phyloP scores from a whole-genome alignment of 2,888 invertebrate genomes.

The Ornithoptera alexandrae region DNA sequence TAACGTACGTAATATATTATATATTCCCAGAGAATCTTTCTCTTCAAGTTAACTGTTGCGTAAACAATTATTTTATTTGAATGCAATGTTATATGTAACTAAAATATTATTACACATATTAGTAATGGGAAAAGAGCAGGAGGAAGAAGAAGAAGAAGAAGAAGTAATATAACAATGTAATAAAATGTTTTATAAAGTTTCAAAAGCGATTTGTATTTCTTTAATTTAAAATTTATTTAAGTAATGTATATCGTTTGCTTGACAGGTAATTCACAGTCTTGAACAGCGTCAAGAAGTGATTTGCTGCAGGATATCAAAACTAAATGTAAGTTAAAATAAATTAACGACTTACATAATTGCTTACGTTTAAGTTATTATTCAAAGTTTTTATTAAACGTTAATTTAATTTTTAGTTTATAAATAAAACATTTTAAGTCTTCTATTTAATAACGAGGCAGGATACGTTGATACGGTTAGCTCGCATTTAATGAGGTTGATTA shows the following conservation, averaged over 20 bases:
- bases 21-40: too few species aligned
- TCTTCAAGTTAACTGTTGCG: too few species aligned
- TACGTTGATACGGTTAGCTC: background rate
- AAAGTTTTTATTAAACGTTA: background rate
- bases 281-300: slow-evolving; percentile 62
- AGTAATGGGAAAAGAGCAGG: too few species aligned
- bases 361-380: background rate
- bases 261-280: slow-evolving; percentile 74
- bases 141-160: too few species aligned
- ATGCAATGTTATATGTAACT: too few species aligned
- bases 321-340: slow-evolving; percentile 44
- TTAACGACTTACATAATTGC: background rate
- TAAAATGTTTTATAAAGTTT: background rate
- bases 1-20: too few species aligned
- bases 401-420: background rate
- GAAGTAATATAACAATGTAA: too few species aligned
- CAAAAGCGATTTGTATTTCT: background rate
- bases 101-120: too few species aligned
- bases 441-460: slow-evolving; percentile 9
- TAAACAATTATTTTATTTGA: too few species aligned
- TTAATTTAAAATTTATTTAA: background rate
- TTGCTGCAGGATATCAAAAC: slow-evolving; percentile 47
- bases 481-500: slow-evolving; percentile 16
- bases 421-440: background rate
- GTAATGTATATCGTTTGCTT: slow-evolving; percentile 33